A percentile compares a stretch with the other conserved stretches of the same genome.
Conservation (phyloP, 2,797 vertebrate species). For the Myotis pilosus region DNA sequence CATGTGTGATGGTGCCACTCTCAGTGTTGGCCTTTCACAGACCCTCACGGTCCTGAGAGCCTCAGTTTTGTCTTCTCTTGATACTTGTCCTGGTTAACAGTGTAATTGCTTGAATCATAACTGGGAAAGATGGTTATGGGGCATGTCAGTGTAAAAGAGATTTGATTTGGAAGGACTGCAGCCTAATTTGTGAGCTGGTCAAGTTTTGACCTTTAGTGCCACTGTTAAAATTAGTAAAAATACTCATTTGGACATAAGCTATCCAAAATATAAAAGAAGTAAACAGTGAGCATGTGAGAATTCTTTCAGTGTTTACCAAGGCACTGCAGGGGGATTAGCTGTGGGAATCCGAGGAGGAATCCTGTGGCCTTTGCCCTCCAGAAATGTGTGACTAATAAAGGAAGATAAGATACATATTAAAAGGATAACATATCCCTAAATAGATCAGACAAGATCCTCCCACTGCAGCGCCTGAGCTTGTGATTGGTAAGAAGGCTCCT, state of each 20-base stretch:
- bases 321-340: neutral
- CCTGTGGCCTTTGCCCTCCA: neutral
- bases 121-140: neutral
- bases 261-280: neutral
- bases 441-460: neutral
- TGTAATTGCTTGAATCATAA: neutral
- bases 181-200: neutral
- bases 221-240: neutral
- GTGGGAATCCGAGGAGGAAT: neutral
- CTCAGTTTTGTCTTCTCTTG: neutral
- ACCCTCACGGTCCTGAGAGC: neutral
- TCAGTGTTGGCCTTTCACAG: too few species aligned
- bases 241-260: neutral
- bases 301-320: neutral
- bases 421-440: neutral
- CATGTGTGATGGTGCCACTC: fast-evolving
- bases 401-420: neutral
- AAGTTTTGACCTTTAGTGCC: neutral
- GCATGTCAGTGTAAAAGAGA: neutral
- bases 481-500: neutral
- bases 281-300: neutral
- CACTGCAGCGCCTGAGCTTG: neutral
- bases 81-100: neutral
- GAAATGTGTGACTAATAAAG: neutral
- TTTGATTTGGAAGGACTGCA: neutral